phyloP scores from a whole-genome alignment of 1,140 invertebrate genomes.

The Musca vetustissima region DNA sequence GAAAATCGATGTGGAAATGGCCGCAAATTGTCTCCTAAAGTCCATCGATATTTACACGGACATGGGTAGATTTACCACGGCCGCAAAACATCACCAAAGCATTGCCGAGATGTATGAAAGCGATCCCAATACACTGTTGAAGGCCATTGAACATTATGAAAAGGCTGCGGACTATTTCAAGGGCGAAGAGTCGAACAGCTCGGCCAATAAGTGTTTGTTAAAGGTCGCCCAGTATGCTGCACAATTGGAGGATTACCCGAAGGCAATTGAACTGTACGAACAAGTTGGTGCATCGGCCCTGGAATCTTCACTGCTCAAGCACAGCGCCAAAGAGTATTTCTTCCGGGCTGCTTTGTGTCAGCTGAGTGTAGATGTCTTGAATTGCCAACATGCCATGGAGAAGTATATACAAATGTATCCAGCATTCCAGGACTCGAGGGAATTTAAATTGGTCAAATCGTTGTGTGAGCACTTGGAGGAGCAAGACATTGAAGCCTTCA shows the following conservation, averaged over 20 bases:
- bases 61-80: conserved; percentile 97
- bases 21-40: conserved; percentile 87
- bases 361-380: conserved; percentile 90
- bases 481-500: conserved; percentile 92
- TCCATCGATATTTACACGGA: conserved; percentile 98
- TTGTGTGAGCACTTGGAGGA: conserved; percentile 91
- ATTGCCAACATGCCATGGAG: conserved; percentile 90
- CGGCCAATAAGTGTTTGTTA: conserved; percentile 95
- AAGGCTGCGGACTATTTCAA: conserved; percentile 96
- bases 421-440: conserved; percentile 92
- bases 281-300: conserved; percentile 89
- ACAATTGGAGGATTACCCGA: conserved; percentile 94
- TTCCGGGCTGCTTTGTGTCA: conserved; percentile 89
- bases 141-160: conserved; percentile 90
- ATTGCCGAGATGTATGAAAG: conserved; percentile 98
- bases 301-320: conserved; percentile 94
- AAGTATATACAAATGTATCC: conserved; percentile 94
- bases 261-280: conserved; percentile 97
- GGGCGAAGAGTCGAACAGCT: conserved; percentile 87
- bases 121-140: conserved; percentile 79
- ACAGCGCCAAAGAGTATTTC: conserved; percentile 98
- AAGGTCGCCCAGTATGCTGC: conserved; percentile 98
- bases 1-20: conserved; percentile 77
- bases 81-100: conserved; percentile 95
- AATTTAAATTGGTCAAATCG: conserved; percentile 94